Percentiles rank a stretch among this genome's conserved stretches.
Conservation (phyloP, 2,888 invertebrate species). For the Mimumesa dahlbomi region DNA sequence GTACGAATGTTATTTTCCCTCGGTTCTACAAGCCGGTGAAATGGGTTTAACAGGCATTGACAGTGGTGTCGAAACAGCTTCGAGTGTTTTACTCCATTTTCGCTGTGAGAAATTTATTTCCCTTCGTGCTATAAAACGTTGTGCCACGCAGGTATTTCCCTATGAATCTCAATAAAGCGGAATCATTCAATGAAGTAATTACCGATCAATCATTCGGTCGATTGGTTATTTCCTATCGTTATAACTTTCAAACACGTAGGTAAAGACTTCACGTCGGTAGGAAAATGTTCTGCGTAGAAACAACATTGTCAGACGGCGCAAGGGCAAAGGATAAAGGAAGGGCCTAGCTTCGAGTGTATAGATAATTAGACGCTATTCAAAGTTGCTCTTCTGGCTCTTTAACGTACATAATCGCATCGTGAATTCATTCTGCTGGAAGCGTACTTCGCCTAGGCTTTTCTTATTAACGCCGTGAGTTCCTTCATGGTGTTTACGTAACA, state of each 20-base stretch:
- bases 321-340: slow-evolving; percentile 33
- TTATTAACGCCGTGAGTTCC: slow-evolving; percentile 11
- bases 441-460: neutral
- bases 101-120: too few relatives aligned
- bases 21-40: too few relatives aligned
- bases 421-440: slow-evolving; percentile 10
- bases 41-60: too few relatives aligned
- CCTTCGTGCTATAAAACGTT: too few relatives aligned
- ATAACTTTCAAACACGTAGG: neutral
- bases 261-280: too few relatives aligned
- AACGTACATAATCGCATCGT: slow-evolving; percentile 15
- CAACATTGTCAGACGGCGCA: slow-evolving; percentile 4
- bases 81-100: too few relatives aligned
- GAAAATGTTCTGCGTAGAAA: too few relatives aligned
- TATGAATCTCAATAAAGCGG: too few relatives aligned
- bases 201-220: slow-evolving; percentile 27
- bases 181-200: too few relatives aligned
- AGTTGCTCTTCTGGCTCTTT: slow-evolving; percentile 7
- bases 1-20: neutral
- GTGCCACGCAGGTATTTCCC: too few relatives aligned
- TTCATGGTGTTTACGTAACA: slow-evolving; percentile 39
- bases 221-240: slow-evolving; percentile 18
- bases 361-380: slow-evolving; percentile 48
- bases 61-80: too few relatives aligned
- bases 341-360: slow-evolving; percentile 21